Percentiles rank a stretch among this genome's conserved stretches.
Evolutionary conservation across 2,888 invertebrate genomes (phyloP).

Genomic region (Orthosia incerta): DNA sequence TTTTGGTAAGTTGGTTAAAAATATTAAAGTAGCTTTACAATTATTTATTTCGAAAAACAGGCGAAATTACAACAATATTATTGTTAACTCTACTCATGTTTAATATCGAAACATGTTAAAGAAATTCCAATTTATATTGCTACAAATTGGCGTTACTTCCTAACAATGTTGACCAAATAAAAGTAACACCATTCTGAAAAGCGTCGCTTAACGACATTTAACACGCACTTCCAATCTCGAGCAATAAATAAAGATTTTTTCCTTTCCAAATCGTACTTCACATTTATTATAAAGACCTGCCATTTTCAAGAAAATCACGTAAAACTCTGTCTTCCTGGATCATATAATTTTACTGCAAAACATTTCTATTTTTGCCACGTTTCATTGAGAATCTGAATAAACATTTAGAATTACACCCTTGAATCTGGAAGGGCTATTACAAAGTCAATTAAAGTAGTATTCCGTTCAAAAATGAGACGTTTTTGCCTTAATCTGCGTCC

Average conservation of each 20-base stretch:
- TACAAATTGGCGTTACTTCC: constrained; percentile 6
- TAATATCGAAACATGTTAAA: background rate
- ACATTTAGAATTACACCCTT: constrained; percentile 60
- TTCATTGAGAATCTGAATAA: constrained; percentile 59
- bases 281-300: constrained; percentile 31
- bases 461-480: constrained; percentile 59
- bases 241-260: constrained; percentile 41
- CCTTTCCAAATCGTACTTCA: constrained; percentile 27
- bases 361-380: constrained; percentile 58
- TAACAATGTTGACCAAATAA: constrained; percentile 41
- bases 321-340: constrained; percentile 33
- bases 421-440: constrained; percentile 62
- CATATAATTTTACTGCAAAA: constrained; percentile 48
- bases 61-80: background rate
- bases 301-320: constrained; percentile 41
- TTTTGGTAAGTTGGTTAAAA: too few species aligned
- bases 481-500: constrained; percentile 39
- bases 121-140: background rate
- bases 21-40: too few species aligned
- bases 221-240: constrained; percentile 40
- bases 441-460: constrained; percentile 69
- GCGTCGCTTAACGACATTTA: constrained; percentile 26
- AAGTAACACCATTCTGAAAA: constrained; percentile 28
- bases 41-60: background rate
- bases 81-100: background rate